Evolutionary conservation across 2,888 invertebrate species (phyloP).

Genomic region (Herminia tarsipennalis): DNA sequence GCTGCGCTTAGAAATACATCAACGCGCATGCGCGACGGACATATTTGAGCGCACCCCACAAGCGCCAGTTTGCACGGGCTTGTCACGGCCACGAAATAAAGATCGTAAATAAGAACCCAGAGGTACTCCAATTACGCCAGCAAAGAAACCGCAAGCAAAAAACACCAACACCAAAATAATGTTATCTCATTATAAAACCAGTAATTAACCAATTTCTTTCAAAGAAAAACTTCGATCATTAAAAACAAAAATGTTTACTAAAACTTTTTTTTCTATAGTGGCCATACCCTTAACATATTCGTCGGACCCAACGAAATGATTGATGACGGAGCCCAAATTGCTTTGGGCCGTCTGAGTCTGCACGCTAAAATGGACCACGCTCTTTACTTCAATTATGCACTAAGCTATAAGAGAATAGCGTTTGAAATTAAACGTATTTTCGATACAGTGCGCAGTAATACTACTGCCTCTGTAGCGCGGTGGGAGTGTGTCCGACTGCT

Average conservation of each 20-base stretch:
- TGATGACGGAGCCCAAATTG: constrained; percentile 47
- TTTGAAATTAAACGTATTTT: neutral
- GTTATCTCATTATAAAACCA: neutral
- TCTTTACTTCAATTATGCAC: constrained; percentile 34
- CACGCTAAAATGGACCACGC: constrained; percentile 33
- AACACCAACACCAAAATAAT: too few relatives aligned
- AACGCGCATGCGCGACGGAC: too few relatives aligned
- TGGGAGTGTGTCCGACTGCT: too few relatives aligned
- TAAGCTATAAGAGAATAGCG: constrained; percentile 22
- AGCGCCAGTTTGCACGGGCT: too few relatives aligned
- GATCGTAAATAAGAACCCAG: too few relatives aligned
- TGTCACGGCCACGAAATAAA: too few relatives aligned
- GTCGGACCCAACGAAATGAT: constrained; percentile 44
- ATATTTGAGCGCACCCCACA: too few relatives aligned
- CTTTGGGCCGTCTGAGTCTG: constrained; percentile 39
- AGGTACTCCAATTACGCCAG: too few relatives aligned
- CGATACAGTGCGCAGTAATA: too few relatives aligned
- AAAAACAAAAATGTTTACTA: constrained; percentile 5
- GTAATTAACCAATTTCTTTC: constrained; percentile 17
- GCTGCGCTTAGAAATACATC: too few relatives aligned
- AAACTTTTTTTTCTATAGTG: constrained; percentile 19
- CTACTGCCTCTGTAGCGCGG: too few relatives aligned
- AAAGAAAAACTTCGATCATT: constrained; percentile 13
- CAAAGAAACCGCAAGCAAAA: too few relatives aligned
- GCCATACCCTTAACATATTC: constrained; percentile 36